phyloP scores from a whole-genome alignment of 2,797 vertebrate genomes.

The Pseudotriccus pelzelni region DNA sequence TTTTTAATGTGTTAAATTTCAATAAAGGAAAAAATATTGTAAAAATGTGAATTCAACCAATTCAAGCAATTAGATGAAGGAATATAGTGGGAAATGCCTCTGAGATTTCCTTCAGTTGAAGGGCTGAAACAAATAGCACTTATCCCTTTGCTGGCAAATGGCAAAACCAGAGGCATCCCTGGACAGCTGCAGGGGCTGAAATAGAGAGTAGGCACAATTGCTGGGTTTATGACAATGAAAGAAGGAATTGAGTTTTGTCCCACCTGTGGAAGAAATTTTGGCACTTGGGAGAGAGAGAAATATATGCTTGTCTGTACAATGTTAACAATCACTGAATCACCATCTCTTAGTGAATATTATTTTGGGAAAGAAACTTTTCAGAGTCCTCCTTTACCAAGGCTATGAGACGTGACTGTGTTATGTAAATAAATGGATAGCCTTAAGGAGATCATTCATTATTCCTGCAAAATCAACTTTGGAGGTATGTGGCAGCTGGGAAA shows the following conservation, averaged over 20 bases:
- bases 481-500: not conserved
- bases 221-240: not conserved
- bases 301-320: not conserved
- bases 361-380: not conserved
- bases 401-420: not conserved
- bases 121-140: not conserved
- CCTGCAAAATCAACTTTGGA: not conserved
- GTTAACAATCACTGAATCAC: not conserved
- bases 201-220: not conserved
- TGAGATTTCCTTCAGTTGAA: not conserved
- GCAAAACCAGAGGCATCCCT: not conserved
- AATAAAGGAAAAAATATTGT: not conserved
- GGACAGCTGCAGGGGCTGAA: not conserved
- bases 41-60: not conserved
- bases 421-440: slow-evolving; percentile 18
- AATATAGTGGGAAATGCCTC: not conserved
- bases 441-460: not conserved
- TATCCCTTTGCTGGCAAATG: not conserved
- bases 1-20: not conserved
- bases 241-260: not conserved
- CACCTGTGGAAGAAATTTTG: not conserved
- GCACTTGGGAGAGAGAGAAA: not conserved
- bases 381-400: not conserved
- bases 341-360: not conserved
- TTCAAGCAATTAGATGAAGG: not conserved